Percentiles rank a stretch among this genome's conserved stretches.
phyloP scores from a whole-genome alignment of 2,113 vertebrate genomes.

The Setophaga coronata region DNA sequence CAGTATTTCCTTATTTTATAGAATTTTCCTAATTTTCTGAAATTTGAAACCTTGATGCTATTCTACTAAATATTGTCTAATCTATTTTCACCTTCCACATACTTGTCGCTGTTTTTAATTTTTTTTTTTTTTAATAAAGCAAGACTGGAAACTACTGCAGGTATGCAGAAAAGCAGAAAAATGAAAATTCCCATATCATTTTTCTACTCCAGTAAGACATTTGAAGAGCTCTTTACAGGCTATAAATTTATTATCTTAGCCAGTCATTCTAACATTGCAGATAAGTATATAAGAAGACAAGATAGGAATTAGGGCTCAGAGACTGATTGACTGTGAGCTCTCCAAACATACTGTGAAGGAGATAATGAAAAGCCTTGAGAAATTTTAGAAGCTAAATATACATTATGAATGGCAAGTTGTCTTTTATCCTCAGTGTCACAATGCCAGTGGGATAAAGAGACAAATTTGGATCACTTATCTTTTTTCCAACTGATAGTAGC shows the following conservation, averaged over 20 bases:
- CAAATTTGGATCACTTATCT: not conserved
- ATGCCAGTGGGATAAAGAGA: not conserved
- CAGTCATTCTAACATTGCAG: not conserved
- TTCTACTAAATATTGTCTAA: not conserved
- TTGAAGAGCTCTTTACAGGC: not conserved
- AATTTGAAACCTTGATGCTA: not conserved
- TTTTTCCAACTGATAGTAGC: not conserved
- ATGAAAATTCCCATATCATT: not conserved
- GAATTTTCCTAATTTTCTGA: not conserved
- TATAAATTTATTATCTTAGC: not conserved
- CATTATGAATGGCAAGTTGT: not conserved
- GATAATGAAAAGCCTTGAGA: slow-evolving; percentile 15
- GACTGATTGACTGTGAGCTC: not conserved
- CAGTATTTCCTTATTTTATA: not conserved
- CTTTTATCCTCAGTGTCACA: not conserved
- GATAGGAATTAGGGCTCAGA: not conserved
- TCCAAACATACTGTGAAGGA: not conserved
- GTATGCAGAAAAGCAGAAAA: not conserved
- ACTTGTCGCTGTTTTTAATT: not conserved
- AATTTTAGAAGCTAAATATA: slow-evolving; percentile 20
- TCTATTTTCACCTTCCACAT: not conserved
- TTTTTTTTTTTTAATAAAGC: not conserved
- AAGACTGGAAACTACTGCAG: not conserved
- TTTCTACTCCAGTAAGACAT: not conserved
- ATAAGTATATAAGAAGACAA: not conserved